These are phyloP conservation scores for Luehdorfia chinensis DNA, from an alignment of 1,140 invertebrate genomes.

Conservation along the genomic window DNA sequence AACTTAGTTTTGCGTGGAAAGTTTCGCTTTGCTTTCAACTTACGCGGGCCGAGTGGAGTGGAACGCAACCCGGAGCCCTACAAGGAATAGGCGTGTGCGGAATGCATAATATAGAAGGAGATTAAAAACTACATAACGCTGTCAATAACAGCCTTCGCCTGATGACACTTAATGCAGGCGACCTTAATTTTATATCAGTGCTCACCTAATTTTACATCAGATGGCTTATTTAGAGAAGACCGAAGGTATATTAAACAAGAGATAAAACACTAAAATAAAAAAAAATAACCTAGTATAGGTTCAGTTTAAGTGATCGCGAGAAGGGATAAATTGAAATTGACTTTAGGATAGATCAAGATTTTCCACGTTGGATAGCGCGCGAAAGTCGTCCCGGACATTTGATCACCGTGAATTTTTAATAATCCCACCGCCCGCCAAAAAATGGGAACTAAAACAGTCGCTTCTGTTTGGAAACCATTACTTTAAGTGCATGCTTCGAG, in stretches of 20 bases:
- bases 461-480: constrained; percentile 51
- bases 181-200: background rate
- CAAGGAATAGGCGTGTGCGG: constrained; percentile 72
- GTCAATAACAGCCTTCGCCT: constrained; percentile 52
- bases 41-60: constrained; percentile 53
- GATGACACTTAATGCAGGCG: constrained; percentile 7
- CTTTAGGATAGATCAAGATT: constrained; percentile 32
- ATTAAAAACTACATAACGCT: constrained; percentile 73
- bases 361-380: constrained; percentile 21
- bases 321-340: constrained; percentile 42
- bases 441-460: constrained; percentile 34
- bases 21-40: constrained; percentile 68
- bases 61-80: constrained; percentile 59
- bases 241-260: background rate
- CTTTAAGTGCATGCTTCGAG: constrained; percentile 48
- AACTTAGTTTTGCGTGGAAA: constrained; percentile 69
- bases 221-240: background rate
- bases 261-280: no score
- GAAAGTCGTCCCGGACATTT: constrained; percentile 35
- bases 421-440: constrained; percentile 33
- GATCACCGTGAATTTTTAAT: constrained; percentile 61
- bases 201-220: background rate
- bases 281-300: no score
- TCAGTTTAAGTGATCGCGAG: constrained; percentile 13
- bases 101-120: constrained; percentile 72